Conservation (phyloP, 2,888 invertebrate species). For the Torymus texanus region DNA sequence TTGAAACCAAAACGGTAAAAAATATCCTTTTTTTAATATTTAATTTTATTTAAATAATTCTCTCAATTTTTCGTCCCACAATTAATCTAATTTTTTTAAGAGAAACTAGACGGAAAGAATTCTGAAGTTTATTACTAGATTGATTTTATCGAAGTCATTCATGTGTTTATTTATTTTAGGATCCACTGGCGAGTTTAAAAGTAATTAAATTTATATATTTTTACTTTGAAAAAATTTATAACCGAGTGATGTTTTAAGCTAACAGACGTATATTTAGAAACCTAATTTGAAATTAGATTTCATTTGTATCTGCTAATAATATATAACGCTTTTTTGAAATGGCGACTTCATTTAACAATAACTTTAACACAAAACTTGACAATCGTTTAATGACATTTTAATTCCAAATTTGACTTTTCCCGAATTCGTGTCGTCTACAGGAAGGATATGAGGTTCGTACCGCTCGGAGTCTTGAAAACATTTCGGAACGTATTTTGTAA, state of each 20-base stretch:
- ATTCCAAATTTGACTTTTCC: constrained; percentile 62
- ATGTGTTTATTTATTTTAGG: constrained; percentile 67
- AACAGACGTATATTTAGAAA: constrained; percentile 38
- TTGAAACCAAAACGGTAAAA: no score
- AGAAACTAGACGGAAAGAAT: neutral
- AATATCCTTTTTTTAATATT: no score
- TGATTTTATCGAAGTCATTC: constrained; percentile 18
- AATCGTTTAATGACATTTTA: constrained; percentile 42
- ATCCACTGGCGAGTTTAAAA: constrained; percentile 69
- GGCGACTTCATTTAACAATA: constrained; percentile 6
- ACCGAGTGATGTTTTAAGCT: constrained; percentile 57
- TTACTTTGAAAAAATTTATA: constrained; percentile 51
- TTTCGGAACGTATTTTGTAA: constrained; percentile 46
- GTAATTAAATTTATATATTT: constrained; percentile 50
- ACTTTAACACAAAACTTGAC: constrained; percentile 25
- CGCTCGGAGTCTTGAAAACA: constrained; percentile 64
- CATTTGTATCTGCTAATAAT: neutral
- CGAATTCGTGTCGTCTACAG: constrained; percentile 72
- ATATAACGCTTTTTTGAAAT: neutral
- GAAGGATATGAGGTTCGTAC: constrained; percentile 82
- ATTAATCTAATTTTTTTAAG: neutral
- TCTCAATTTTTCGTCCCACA: neutral
- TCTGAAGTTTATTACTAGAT: constrained; percentile 13
- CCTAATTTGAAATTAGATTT: neutral
- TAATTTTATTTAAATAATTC: neutral